phyloP scores from a whole-genome alignment of 2,113 vertebrate genomes.

The Cyphomyrus plagiostoma region DNA sequence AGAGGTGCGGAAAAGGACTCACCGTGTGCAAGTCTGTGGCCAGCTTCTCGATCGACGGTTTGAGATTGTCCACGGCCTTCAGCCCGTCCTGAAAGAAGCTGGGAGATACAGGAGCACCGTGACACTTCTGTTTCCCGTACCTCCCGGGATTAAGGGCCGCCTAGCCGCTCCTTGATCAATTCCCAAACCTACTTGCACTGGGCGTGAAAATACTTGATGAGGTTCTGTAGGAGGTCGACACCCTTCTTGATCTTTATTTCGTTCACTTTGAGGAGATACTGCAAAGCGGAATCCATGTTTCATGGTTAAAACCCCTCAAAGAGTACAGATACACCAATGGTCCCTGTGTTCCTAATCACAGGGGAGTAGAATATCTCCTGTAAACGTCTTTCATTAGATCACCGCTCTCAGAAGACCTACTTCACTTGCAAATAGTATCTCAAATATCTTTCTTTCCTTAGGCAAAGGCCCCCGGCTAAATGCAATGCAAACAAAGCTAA shows the following conservation, averaged over 20 bases:
- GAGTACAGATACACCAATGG: background rate
- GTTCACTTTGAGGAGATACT: slow-evolving; percentile 88
- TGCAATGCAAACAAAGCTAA: background rate
- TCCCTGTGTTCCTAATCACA: background rate
- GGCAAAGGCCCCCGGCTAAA: background rate
- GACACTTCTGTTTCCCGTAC: background rate
- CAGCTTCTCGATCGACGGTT: slow-evolving; percentile 91
- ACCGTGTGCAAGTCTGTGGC: slow-evolving; percentile 93
- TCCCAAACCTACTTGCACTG: slow-evolving; percentile 70
- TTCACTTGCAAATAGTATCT: background rate
- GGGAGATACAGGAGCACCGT: slow-evolving; percentile 3
- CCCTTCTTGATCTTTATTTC: slow-evolving; percentile 99
- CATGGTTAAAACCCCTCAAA: background rate
- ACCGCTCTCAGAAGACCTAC: background rate
- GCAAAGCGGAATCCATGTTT: slow-evolving; percentile 33
- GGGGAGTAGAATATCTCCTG: background rate
- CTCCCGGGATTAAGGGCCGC: background rate
- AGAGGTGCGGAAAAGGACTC: slow-evolving; percentile 14
- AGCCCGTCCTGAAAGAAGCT: slow-evolving; percentile 98
- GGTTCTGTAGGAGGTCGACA: slow-evolving; percentile 94
- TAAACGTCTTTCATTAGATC: background rate
- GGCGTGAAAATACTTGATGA: slow-evolving; percentile 98
- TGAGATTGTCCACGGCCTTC: slow-evolving; percentile 96
- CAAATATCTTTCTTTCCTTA: background rate
- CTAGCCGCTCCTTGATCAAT: background rate